Percentiles rank a stretch among this genome's conserved stretches.
These are phyloP conservation scores for Karalla daura DNA, from an alignment of 2,797 vertebrate genomes.

Conservation along the genomic window DNA sequence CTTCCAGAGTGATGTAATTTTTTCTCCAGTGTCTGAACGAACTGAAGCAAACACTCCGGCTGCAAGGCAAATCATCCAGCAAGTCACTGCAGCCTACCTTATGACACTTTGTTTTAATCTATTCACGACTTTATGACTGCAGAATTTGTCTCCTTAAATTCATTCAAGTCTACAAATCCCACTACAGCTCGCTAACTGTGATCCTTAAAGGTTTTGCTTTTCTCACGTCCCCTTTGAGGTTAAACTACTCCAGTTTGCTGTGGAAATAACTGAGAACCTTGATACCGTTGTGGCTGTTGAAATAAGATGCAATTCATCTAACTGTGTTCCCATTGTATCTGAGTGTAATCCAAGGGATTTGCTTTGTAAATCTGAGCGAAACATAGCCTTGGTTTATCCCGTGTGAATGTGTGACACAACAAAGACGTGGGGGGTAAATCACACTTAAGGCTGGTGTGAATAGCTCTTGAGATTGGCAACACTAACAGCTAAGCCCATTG, in stretches of 20 bases:
- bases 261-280: background rate
- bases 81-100: background rate
- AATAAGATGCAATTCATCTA: background rate
- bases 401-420: conserved; percentile 23
- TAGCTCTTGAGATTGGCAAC: conserved; percentile 11
- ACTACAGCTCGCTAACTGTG: background rate
- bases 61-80: background rate
- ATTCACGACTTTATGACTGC: background rate
- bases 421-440: conserved; percentile 10
- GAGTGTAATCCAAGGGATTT: conserved; percentile 33
- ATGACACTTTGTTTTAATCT: conserved; percentile 5
- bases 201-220: background rate
- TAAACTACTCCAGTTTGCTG: background rate
- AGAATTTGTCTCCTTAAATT: background rate
- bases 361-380: conserved; percentile 37
- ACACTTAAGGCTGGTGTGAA: conserved; percentile 4
- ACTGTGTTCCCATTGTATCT: conserved; percentile 20
- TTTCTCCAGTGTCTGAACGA: background rate
- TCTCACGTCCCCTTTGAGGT: background rate
- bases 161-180: background rate
- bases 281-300: background rate
- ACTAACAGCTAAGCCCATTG: background rate
- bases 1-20: too few species aligned
- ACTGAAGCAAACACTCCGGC: too few species aligned
- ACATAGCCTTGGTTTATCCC: conserved; percentile 34